Evolutionary conservation across 2,113 vertebrate species (phyloP).

Genomic region (Circaetus cinerascens): DNA sequence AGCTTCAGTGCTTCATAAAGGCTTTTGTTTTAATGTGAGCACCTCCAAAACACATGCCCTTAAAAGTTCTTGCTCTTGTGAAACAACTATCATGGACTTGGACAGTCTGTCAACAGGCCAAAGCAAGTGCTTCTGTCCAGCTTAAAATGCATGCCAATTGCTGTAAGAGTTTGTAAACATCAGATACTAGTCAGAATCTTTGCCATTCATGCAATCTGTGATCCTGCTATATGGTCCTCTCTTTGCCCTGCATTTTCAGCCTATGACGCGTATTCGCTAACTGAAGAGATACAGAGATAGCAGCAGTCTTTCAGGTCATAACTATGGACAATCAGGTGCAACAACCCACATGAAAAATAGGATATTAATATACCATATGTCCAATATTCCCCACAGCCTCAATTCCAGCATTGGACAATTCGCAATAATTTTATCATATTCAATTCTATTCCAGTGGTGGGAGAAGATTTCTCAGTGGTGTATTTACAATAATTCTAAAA

Average conservation of each 20-base stretch:
- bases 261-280: background rate
- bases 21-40: conserved; percentile 14
- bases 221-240: background rate
- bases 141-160: conserved; percentile 13
- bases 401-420: background rate
- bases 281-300: background rate
- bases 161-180: background rate
- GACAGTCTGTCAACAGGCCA: conserved; percentile 17
- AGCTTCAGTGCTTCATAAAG: background rate
- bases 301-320: background rate
- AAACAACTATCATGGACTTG: conserved; percentile 14
- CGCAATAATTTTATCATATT: background rate
- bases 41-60: conserved; percentile 2
- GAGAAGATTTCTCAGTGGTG: background rate
- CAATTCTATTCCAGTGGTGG: background rate
- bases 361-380: too few species aligned
- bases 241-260: background rate
- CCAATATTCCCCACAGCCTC: background rate
- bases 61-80: conserved; percentile 40
- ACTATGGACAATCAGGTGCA: background rate
- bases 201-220: background rate
- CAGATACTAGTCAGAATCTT: background rate
- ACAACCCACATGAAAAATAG: background rate
- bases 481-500: background rate
- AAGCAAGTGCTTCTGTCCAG: background rate